These are phyloP conservation scores for Dynastes grantii DNA, from an alignment of 2,888 invertebrate species.

Conservation along the genomic window DNA sequence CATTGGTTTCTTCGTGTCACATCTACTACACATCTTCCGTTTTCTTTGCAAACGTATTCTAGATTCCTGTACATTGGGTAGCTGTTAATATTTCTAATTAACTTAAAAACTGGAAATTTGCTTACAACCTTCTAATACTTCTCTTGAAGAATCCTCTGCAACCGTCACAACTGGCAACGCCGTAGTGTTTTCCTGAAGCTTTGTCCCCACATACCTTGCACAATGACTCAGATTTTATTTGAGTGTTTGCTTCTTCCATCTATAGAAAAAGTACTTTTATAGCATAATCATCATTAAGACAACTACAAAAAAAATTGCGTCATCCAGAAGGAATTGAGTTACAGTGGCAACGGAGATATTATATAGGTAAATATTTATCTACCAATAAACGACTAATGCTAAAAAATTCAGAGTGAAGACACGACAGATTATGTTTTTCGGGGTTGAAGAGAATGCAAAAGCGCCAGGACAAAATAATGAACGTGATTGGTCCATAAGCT, in stretches of 20 bases:
- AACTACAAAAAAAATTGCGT: no score
- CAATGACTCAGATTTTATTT: constrained; percentile 74
- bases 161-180: constrained; percentile 90
- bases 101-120: background rate
- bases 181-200: constrained; percentile 91
- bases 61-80: constrained; percentile 77
- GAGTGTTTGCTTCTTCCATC: constrained; percentile 65
- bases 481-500: no score
- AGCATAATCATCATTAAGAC: background rate
- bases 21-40: constrained; percentile 89
- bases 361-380: no score
- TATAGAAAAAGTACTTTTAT: constrained; percentile 51
- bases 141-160: constrained; percentile 96
- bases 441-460: no score
- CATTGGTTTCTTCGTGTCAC: constrained; percentile 95
- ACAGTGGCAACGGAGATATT: no score
- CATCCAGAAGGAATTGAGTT: no score
- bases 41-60: constrained; percentile 94
- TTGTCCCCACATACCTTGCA: constrained; percentile 94
- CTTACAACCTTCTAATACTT: constrained; percentile 84
- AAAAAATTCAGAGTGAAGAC: no score
- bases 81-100: background rate
- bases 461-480: no score
- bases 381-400: no score
- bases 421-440: no score